Evolutionary conservation across 2,888 invertebrate genomes (phyloP).

Genomic region (Argyresthia albistria): DNA sequence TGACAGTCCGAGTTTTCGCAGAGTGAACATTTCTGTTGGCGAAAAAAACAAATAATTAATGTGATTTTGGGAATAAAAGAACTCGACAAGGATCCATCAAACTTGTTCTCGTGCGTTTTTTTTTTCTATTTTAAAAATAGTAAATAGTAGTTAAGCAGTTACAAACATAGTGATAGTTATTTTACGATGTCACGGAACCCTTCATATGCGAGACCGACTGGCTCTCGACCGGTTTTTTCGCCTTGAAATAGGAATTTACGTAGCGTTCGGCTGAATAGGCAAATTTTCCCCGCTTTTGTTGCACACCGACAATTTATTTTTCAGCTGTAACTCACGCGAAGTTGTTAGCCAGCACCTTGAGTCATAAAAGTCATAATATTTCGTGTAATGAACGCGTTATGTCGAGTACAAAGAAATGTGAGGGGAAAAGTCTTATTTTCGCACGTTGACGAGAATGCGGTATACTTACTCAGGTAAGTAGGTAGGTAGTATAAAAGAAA

Average conservation of each 20-base stretch:
- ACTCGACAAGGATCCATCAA: too few relatives aligned
- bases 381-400: not conserved
- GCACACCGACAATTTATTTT: conserved; percentile 5
- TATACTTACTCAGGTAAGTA: too few relatives aligned
- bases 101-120: too few relatives aligned
- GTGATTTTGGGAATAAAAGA: too few relatives aligned
- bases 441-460: not conserved
- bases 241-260: conserved; percentile 17
- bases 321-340: not conserved
- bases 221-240: not conserved
- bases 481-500: too few relatives aligned
- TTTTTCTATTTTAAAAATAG: too few relatives aligned
- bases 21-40: too few relatives aligned
- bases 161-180: too few relatives aligned
- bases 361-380: not conserved
- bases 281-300: conserved; percentile 18
- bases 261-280: conserved; percentile 16
- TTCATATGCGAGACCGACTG: not conserved
- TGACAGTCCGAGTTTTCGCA: too few relatives aligned
- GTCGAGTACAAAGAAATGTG: not conserved
- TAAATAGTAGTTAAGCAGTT: too few relatives aligned
- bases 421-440: not conserved
- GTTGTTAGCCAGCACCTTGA: not conserved
- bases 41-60: too few relatives aligned
- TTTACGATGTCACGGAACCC: too few relatives aligned